These are phyloP conservation scores for Chionomys nivalis DNA, from an alignment of 2,113 vertebrate species.

Conservation along the genomic window DNA sequence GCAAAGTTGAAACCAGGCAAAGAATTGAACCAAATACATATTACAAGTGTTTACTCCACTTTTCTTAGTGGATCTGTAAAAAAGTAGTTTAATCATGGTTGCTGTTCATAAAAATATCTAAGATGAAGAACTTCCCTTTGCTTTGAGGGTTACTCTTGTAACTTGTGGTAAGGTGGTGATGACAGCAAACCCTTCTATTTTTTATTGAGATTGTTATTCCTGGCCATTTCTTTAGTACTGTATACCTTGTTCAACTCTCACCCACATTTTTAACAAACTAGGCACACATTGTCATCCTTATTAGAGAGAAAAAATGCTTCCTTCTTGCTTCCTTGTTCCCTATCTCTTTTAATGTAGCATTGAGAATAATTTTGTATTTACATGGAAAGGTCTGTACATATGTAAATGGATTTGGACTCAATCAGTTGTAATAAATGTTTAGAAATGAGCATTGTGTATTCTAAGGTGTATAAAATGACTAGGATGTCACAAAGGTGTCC, in stretches of 20 bases:
- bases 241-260: background rate
- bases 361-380: conserved; percentile 36
- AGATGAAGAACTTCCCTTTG: conserved; percentile 8
- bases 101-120: background rate
- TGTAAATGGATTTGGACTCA: conserved; percentile 18
- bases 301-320: conserved; percentile 42
- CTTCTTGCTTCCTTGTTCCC: conserved; percentile 25
- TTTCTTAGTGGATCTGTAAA: conserved; percentile 3
- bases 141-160: background rate
- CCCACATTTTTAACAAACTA: conserved; percentile 6
- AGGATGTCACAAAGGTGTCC: conserved; percentile 14
- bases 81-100: background rate
- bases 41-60: background rate
- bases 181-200: background rate
- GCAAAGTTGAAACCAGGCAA: background rate
- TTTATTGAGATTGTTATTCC: background rate
- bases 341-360: conserved; percentile 4
- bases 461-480: conserved; percentile 1
- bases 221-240: background rate
- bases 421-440: conserved; percentile 47
- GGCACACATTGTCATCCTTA: background rate
- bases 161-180: conserved; percentile 10
- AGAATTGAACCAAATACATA: background rate
- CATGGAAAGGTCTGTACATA: background rate
- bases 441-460: background rate